These are phyloP conservation scores for Pteronotus mesoamericanus DNA, from an alignment of 2,797 vertebrate genomes.

Conservation along the genomic window DNA sequence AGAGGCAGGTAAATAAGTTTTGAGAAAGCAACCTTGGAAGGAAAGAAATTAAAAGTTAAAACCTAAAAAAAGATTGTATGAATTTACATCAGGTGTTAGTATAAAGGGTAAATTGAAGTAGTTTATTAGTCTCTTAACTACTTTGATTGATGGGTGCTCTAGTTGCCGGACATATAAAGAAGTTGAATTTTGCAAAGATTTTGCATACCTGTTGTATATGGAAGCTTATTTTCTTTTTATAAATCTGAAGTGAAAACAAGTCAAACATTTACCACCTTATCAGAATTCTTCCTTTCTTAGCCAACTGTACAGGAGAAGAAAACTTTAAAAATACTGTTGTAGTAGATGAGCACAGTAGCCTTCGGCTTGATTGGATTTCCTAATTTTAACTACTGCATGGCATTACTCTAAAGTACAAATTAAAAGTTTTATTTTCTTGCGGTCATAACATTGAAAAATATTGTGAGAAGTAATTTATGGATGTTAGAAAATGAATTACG, in stretches of 20 bases:
- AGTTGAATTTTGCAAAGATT: neutral
- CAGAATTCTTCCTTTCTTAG: slow-evolving; percentile 7
- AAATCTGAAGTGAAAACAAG: slow-evolving; percentile 44
- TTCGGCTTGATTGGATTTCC: slow-evolving; percentile 19
- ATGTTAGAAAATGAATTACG: neutral
- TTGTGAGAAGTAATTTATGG: neutral
- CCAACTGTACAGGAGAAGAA: neutral
- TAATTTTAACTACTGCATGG: neutral
- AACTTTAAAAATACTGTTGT: neutral
- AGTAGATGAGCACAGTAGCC: neutral
- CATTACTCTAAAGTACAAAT: neutral
- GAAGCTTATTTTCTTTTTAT: slow-evolving; percentile 38
- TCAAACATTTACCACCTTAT: neutral
- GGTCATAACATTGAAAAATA: neutral
- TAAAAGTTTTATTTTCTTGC: slow-evolving; percentile 10
- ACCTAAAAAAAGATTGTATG: neutral
- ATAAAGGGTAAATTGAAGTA: neutral
- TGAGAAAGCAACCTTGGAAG: neutral
- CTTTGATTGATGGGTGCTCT: neutral
- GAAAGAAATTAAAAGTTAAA: neutral
- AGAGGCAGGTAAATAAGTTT: slow-evolving; percentile 69
- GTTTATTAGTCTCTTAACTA: neutral
- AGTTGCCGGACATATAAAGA: neutral
- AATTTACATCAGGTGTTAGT: neutral
- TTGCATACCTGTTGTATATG: neutral